Percentiles rank a stretch among this genome's conserved stretches.
These are phyloP conservation scores for Bergia sp. DNA, from an alignment of 92 coral and sea anemone species.

Conservation along the genomic window DNA sequence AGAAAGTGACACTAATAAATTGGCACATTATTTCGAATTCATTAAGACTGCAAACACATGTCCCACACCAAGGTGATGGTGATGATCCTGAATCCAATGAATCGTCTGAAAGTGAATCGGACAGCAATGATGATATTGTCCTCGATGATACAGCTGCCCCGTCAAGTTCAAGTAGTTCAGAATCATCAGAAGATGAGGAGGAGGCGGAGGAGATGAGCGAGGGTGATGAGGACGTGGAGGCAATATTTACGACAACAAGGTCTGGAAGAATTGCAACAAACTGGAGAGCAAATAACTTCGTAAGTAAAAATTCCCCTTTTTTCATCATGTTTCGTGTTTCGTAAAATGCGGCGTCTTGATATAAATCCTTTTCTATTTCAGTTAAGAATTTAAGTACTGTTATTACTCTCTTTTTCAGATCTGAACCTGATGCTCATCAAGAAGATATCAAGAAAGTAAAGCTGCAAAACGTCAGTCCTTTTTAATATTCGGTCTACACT, in stretches of 20 bases:
- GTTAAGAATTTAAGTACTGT: slow-evolving; percentile 35
- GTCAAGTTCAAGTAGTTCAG: too few species aligned
- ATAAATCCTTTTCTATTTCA: slow-evolving; percentile 36
- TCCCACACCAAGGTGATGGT: neutral
- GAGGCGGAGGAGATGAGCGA: too few species aligned
- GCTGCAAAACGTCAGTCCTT: slow-evolving; percentile 30
- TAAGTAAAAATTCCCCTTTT: too few species aligned
- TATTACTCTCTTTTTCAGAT: slow-evolving; percentile 34
- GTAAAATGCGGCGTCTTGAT: slow-evolving; percentile 33
- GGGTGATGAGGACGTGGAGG: too few species aligned
- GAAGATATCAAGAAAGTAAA: slow-evolving; percentile 36
- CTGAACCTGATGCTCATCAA: slow-evolving; percentile 47
- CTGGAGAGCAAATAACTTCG: too few species aligned
- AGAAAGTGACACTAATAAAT: neutral
- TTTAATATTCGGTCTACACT: slow-evolving; percentile 18
- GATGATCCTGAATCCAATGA: neutral
- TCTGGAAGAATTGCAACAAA: too few species aligned
- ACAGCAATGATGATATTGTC: too few species aligned
- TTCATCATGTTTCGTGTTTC: neutral
- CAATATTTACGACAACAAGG: too few species aligned
- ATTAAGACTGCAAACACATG: neutral
- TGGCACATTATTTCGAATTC: neutral
- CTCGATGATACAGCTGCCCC: too few species aligned
- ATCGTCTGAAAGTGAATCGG: slow-evolving; percentile 1
- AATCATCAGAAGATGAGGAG: too few species aligned